Conservation (phyloP, 2,113 vertebrate genomes). For the Progne subis region DNA sequence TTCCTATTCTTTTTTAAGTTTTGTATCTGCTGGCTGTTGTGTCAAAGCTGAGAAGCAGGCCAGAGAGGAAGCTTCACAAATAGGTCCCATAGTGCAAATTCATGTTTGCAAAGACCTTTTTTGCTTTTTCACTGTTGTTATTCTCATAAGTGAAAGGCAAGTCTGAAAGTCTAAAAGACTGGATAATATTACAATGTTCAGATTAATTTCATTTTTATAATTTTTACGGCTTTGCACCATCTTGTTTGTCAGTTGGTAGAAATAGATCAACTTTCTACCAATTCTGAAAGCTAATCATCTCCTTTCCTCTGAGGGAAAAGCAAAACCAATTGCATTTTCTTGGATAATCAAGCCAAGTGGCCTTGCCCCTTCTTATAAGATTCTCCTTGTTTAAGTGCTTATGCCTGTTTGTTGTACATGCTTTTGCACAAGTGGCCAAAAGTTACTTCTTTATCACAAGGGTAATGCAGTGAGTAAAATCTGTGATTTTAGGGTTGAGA, state of each 20-base stretch:
- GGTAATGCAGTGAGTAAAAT: not conserved
- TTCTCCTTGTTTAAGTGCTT: not conserved
- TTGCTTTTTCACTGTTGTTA: not conserved
- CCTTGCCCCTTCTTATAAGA: not conserved
- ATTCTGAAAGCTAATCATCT: not conserved
- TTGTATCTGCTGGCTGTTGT: not conserved
- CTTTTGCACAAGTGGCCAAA: not conserved
- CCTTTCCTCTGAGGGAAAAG: not conserved
- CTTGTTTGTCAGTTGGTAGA: not conserved
- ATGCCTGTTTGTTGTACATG: not conserved
- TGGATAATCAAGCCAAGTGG: not conserved
- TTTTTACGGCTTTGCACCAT: conserved; percentile 1
- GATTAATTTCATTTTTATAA: not conserved
- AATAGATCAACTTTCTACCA: not conserved
- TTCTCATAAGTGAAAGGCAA: not conserved
- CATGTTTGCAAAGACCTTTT: not conserved
- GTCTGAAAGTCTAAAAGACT: not conserved
- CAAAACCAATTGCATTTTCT: conserved; percentile 23
- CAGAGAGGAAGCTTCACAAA: not conserved
- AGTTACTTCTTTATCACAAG: not conserved
- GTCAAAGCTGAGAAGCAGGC: not conserved
- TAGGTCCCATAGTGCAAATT: not conserved
- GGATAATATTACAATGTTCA: not conserved
- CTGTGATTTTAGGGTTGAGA: not conserved
- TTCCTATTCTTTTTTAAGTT: not conserved